Base-by-base conservation (phyloP, 2,797 vertebrate genomes). In the Megaceryle alcyon region DNA sequence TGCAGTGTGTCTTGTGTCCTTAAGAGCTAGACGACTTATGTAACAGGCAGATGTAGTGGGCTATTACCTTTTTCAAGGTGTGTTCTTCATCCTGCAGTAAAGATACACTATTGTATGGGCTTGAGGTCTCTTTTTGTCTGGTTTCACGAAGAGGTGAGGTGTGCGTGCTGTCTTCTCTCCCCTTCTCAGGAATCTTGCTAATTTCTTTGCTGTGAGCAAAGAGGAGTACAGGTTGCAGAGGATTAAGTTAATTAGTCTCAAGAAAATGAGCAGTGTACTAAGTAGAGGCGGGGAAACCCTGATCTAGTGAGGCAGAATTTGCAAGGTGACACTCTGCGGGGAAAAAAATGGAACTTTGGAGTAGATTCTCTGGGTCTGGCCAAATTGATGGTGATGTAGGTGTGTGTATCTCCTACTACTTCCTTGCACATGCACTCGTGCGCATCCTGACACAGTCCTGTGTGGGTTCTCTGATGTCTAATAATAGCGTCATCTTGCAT, bases 381-480 rank as follows among this genome's bases (percentile, higher is more conserved):
- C 54, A 57, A 41, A 82, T 29, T 44, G 28, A 5, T 17, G n/a
- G 21, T 16, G 23, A 14, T 44, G 5, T 1, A 3, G 25, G 2
- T n/a, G 14, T 53, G 15, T 54, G 12, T 77, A 3, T 80, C 31
- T 86, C 3, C 26, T 31, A 4, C 10, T 61, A 12, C 49, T 53
- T 75, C 33, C 33, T 78, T 1, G 1, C 35, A 28, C 5, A 2
- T 6, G 9, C 1, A 2, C 22, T 64, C 33, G 6, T 14, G 9
- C 1, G 1, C 4, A 9, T 60, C 33, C 28, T 0, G 3, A 18
- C 18, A 25, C 28, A 48, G 41, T 69, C 17, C 81, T 9, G 0
- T 18, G n/a, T 41, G 60, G 37, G 5, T 69, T 91, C 33, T 69
- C 28, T 48, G 43, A 6, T 57, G 31, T 57, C 28, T 65, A 1